phyloP scores from a whole-genome alignment of 2,888 invertebrate genomes.

The Drosophila gaucha region DNA sequence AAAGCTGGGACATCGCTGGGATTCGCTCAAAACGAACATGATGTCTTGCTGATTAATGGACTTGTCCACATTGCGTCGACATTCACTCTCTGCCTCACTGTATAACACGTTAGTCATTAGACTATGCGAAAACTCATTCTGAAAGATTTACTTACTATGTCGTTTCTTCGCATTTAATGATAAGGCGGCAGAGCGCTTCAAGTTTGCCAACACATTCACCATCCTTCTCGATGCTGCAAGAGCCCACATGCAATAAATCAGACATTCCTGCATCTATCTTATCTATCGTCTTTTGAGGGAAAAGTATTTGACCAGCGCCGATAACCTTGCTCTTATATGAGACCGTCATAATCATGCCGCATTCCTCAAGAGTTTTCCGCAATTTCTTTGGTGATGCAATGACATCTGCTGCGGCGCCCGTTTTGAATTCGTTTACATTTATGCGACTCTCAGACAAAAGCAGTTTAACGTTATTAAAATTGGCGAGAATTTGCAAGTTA shows the following conservation, averaged over 20 bases:
- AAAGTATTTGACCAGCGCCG: slow-evolving; percentile 60
- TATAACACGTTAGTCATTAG: not conserved
- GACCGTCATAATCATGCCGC: slow-evolving; percentile 68
- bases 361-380: slow-evolving; percentile 46
- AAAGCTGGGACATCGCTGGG: slow-evolving; percentile 50
- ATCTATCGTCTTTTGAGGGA: slow-evolving; percentile 62
- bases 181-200: slow-evolving; percentile 67
- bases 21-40: slow-evolving; percentile 72
- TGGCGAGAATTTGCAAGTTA: slow-evolving; percentile 48
- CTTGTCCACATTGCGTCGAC: slow-evolving; percentile 20
- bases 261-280: slow-evolving; percentile 48
- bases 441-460: slow-evolving; percentile 72
- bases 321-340: slow-evolving; percentile 42
- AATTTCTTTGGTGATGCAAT: slow-evolving; percentile 51
- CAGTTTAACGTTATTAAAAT: slow-evolving; percentile 54
- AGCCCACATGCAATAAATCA: slow-evolving; percentile 62
- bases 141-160: slow-evolving; percentile 29
- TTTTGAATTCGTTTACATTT: slow-evolving; percentile 77
- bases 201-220: slow-evolving; percentile 54
- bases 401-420: slow-evolving; percentile 61
- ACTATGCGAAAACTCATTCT: not conserved
- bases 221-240: slow-evolving; percentile 46
- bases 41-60: slow-evolving; percentile 64
- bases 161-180: slow-evolving; percentile 66
- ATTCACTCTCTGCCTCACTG: not conserved